Percentiles rank a stretch among this genome's conserved stretches.
These are phyloP conservation scores for Tetramorium parvispinum DNA, from an alignment of 1,140 invertebrate genomes.

Conservation along the genomic window DNA sequence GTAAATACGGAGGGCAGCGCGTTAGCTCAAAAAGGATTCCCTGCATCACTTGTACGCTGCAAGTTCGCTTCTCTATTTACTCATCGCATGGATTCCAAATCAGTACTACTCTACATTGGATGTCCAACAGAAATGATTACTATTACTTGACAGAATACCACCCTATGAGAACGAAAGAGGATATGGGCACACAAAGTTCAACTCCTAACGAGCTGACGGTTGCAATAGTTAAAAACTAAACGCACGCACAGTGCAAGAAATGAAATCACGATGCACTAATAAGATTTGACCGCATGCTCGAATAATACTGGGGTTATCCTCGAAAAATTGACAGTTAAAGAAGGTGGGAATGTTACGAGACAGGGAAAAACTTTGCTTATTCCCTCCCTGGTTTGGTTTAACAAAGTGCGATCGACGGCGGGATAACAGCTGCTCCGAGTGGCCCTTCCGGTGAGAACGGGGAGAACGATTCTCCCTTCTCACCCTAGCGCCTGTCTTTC, in stretches of 20 bases:
- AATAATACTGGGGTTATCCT: constrained; percentile 66
- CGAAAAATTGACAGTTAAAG: constrained; percentile 59
- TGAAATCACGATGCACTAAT: constrained; percentile 19
- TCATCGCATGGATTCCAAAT: constrained; percentile 31
- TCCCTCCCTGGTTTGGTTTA: constrained; percentile 50
- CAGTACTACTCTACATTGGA: constrained; percentile 16
- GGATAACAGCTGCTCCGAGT: constrained; percentile 76
- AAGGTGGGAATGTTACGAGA: constrained; percentile 60
- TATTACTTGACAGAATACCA: constrained; percentile 22
- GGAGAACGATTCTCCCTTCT: constrained; percentile 61
- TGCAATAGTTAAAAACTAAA: constrained; percentile 25
- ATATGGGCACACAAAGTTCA: not conserved
- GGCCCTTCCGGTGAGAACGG: constrained; percentile 65
- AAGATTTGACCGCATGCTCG: constrained; percentile 67
- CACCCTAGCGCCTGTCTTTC: constrained; percentile 28
- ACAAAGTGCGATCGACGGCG: constrained; percentile 69
- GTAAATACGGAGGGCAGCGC: constrained; percentile 75
- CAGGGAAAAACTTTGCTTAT: constrained; percentile 68
- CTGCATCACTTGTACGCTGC: not conserved
- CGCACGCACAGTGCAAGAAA: constrained; percentile 24
- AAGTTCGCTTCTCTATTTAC: constrained; percentile 41
- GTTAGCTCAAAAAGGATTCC: constrained; percentile 64
- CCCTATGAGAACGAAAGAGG: constrained; percentile 3
- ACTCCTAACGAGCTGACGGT: constrained; percentile 14
- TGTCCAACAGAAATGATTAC: constrained; percentile 27